Evolutionary conservation across 2,888 invertebrate genomes (phyloP).

Genomic region (Augiades crinisus): DNA sequence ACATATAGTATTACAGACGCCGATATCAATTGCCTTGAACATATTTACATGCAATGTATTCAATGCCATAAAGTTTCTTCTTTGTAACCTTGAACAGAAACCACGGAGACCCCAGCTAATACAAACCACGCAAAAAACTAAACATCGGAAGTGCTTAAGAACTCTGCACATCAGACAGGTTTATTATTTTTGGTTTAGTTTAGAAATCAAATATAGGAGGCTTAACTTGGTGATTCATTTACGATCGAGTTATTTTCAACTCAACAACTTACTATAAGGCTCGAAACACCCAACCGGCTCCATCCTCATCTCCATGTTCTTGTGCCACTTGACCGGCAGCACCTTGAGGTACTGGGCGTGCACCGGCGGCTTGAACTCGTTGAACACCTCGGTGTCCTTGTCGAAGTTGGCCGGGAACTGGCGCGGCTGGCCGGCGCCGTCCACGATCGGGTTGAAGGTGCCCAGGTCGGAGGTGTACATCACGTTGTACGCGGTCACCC

Average conservation of each 20-base stretch:
- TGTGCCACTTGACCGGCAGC: slow-evolving; percentile 87
- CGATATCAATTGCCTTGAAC: too few relatives aligned
- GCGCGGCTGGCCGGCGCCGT: slow-evolving; percentile 68
- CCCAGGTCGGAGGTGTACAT: slow-evolving; percentile 87
- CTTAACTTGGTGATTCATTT: too few relatives aligned
- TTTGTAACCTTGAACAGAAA: too few relatives aligned
- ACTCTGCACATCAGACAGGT: too few relatives aligned
- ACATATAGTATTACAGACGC: too few relatives aligned
- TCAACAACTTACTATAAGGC: slow-evolving; percentile 78
- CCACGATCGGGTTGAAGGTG: slow-evolving; percentile 83
- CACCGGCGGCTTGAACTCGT: slow-evolving; percentile 87
- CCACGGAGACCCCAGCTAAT: too few relatives aligned
- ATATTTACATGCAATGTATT: too few relatives aligned
- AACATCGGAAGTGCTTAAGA: too few relatives aligned
- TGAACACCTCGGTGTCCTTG: slow-evolving; percentile 78
- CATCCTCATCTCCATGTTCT: slow-evolving; percentile 86
- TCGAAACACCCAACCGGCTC: slow-evolving; percentile 91
- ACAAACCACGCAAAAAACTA: too few relatives aligned
- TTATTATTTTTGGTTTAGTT: too few relatives aligned
- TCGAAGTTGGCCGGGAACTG: slow-evolving; percentile 89
- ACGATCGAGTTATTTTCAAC: neutral
- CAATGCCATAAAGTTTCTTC: too few relatives aligned
- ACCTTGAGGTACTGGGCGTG: slow-evolving; percentile 87
- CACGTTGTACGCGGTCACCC: slow-evolving; percentile 88
- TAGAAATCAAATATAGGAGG: too few relatives aligned